phyloP scores from a whole-genome alignment of 1,140 invertebrate genomes.

The Ericerus pela region DNA sequence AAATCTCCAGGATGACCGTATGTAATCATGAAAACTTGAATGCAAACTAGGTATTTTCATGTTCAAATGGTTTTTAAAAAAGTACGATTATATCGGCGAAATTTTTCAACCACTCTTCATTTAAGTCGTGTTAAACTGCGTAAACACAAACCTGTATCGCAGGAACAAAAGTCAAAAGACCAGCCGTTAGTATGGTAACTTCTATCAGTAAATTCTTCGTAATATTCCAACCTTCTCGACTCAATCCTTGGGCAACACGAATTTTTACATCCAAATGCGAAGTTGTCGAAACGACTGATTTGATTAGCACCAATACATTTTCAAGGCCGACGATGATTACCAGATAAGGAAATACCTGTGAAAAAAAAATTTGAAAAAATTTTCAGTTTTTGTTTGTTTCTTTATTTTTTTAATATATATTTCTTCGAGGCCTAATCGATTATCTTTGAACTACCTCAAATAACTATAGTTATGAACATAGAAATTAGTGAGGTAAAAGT shows the following conservation, averaged over 20 bases:
- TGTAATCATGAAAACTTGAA: no score
- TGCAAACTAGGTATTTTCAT: no score
- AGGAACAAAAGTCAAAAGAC: constrained; percentile 81
- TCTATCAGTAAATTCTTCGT: constrained; percentile 88
- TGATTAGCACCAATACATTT: constrained; percentile 87
- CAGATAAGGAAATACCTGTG: constrained; percentile 76
- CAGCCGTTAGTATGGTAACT: constrained; percentile 79
- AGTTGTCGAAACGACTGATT: constrained; percentile 84
- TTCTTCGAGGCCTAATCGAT: neutral
- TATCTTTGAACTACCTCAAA: no score
- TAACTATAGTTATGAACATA: no score
- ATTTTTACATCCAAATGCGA: constrained; percentile 85
- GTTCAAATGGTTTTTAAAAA: no score
- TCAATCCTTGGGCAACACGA: constrained; percentile 78
- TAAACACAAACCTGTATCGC: constrained; percentile 52
- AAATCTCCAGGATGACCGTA: no score
- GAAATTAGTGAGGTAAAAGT: no score
- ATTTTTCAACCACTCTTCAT: neutral
- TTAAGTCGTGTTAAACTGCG: neutral
- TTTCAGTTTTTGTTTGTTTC: neutral
- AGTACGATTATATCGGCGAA: neutral
- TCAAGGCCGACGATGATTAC: constrained; percentile 89
- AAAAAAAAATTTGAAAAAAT: constrained; percentile 12
- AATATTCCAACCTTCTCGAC: constrained; percentile 90
- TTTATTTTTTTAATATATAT: neutral